Percentiles rank a stretch among this genome's conserved stretches.
Conservation (phyloP, 2,113 vertebrate species). For the Antennarius striatus region DNA sequence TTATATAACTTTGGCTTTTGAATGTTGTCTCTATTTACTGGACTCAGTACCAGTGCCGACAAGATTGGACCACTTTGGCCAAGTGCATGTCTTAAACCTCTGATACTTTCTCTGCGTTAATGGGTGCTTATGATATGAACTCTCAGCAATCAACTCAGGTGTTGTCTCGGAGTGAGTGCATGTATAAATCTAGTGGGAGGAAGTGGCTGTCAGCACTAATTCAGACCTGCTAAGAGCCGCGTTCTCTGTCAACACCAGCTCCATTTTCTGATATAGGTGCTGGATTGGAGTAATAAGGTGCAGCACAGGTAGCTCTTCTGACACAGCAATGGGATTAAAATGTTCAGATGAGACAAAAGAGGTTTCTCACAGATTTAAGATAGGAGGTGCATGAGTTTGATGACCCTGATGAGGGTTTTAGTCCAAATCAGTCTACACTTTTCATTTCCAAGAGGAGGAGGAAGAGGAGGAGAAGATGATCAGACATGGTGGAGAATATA, state of each 20-base stretch:
- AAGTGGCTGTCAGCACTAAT: conserved; percentile 73
- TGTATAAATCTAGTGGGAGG: conserved; percentile 61
- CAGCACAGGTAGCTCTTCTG: conserved; percentile 40
- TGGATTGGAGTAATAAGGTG: conserved; percentile 66
- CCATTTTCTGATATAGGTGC: conserved; percentile 65
- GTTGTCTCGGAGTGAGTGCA: conserved; percentile 54
- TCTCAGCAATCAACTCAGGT: conserved; percentile 49
- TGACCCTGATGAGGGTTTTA: conserved; percentile 17
- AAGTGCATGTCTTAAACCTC: background rate
- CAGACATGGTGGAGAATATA: conserved; percentile 5
- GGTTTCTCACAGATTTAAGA: conserved; percentile 17
- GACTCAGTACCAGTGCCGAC: background rate
- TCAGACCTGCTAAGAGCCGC: conserved; percentile 50
- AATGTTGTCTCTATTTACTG: conserved; percentile 6
- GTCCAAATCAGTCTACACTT: conserved; percentile 10
- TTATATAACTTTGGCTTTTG: conserved; percentile 45
- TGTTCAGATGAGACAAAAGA: conserved; percentile 29
- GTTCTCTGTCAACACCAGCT: conserved; percentile 71
- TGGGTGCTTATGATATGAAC: conserved; percentile 29
- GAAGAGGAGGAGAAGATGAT: conserved; percentile 15
- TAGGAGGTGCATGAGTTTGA: conserved; percentile 4
- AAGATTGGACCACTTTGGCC: background rate
- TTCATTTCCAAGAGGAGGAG: background rate
- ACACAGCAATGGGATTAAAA: conserved; percentile 39
- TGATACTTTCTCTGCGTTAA: conserved; percentile 11